phyloP scores from a whole-genome alignment of 2,113 vertebrate genomes.

The Sinocyclocheilus grahami region DNA sequence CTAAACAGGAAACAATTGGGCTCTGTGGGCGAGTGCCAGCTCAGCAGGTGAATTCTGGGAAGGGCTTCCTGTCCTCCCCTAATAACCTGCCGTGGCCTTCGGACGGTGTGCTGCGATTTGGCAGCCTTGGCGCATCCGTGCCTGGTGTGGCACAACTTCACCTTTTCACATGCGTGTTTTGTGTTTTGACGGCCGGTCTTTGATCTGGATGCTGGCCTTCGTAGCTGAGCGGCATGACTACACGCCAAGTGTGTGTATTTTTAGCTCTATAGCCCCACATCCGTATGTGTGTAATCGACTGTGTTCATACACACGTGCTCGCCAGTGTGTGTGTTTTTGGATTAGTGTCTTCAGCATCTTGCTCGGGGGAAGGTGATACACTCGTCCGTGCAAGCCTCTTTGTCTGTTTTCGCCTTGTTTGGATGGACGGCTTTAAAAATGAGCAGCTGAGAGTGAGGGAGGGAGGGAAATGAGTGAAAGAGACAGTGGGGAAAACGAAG shows the following conservation, averaged over 20 bases:
- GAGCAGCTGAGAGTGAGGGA: conserved; percentile 56
- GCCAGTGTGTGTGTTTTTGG: conserved; percentile 46
- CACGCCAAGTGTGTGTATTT: conserved; percentile 27
- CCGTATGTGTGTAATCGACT: conserved; percentile 27
- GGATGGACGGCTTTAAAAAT: conserved; percentile 66
- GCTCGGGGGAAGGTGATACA: conserved; percentile 60
- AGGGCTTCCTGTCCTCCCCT: conserved; percentile 14
- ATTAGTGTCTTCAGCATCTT: conserved; percentile 59
- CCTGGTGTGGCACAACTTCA: background rate
- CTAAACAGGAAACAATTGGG: conserved; percentile 33
- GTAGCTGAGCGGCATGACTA: conserved; percentile 16
- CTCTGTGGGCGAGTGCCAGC: background rate
- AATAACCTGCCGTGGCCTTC: conserved; percentile 29
- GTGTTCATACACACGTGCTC: background rate
- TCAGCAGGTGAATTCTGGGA: conserved; percentile 48
- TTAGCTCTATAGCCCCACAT: conserved; percentile 46
- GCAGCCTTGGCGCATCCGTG: background rate
- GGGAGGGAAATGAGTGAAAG: conserved; percentile 42
- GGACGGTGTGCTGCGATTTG: background rate
- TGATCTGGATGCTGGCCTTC: background rate
- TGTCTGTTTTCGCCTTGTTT: conserved; percentile 46
- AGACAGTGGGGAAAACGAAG: conserved; percentile 34
- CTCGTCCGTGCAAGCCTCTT: conserved; percentile 38
- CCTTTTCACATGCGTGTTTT: background rate
- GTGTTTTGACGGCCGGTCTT: background rate